A percentile compares a stretch with the other conserved stretches of the same genome.
These are phyloP conservation scores for Taphrorychus bicolor DNA, from an alignment of 2,888 invertebrate genomes.

Conservation along the genomic window DNA sequence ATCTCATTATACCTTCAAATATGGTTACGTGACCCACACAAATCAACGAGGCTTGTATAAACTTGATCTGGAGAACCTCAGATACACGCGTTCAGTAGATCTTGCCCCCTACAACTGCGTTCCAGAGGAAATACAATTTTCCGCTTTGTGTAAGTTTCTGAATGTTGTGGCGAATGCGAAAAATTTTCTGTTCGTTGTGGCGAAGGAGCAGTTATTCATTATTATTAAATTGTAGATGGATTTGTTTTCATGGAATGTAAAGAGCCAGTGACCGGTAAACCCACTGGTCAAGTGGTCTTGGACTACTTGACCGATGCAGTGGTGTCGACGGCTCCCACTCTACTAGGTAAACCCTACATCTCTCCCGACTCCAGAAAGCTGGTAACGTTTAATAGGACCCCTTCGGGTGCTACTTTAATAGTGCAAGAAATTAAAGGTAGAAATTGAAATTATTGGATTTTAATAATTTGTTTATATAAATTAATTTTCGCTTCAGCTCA, in stretches of 20 bases:
- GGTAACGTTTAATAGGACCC: slow-evolving; percentile 69
- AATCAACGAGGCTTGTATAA: slow-evolving; percentile 77
- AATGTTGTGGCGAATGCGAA: not conserved
- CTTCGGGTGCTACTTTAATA: slow-evolving; percentile 66
- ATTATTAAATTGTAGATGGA: slow-evolving; percentile 67
- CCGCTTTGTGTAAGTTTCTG: slow-evolving; percentile 72
- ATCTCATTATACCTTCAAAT: slow-evolving; percentile 67
- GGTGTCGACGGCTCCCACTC: slow-evolving; percentile 67
- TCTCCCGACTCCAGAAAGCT: slow-evolving; percentile 75
- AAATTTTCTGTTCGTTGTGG: not conserved
- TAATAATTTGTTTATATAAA: not conserved
- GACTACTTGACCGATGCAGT: slow-evolving; percentile 78
- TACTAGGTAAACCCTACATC: slow-evolving; percentile 71
- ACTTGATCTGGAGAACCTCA: slow-evolving; percentile 73
- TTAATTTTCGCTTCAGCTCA: slow-evolving; percentile 58
- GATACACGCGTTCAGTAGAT: slow-evolving; percentile 75
- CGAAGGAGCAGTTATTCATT: not conserved
- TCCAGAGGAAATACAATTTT: slow-evolving; percentile 72
- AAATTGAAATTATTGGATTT: not conserved
- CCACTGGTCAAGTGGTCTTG: slow-evolving; percentile 71
- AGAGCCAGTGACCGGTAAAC: slow-evolving; percentile 69
- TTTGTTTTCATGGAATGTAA: slow-evolving; percentile 74
- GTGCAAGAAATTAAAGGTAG: slow-evolving; percentile 70
- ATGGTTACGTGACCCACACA: slow-evolving; percentile 77
- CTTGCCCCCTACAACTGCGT: slow-evolving; percentile 76